Evolutionary conservation across 2,113 vertebrate genomes (phyloP).

Genomic region (Gavia stellata): DNA sequence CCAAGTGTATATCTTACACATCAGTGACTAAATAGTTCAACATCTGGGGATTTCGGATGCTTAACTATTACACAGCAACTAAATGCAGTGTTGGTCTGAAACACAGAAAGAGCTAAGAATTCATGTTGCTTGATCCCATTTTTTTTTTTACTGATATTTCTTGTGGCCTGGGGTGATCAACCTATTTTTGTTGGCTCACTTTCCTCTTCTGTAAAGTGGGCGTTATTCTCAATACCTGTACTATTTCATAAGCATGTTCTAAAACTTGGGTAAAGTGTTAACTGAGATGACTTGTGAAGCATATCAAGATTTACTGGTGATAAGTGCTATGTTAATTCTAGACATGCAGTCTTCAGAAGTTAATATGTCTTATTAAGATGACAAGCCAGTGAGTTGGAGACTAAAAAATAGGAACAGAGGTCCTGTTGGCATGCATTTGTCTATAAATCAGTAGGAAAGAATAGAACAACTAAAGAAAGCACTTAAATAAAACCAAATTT

Average conservation of each 20-base stretch:
- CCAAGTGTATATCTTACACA: background rate
- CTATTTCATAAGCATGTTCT: background rate
- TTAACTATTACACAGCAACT: background rate
- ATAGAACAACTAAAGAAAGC: background rate
- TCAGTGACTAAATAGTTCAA: background rate
- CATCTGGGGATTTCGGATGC: background rate
- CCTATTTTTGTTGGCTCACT: background rate
- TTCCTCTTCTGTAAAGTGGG: background rate
- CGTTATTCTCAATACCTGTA: background rate
- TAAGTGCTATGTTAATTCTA: background rate
- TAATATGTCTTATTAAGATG: background rate
- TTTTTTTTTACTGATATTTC: background rate
- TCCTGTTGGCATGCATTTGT: background rate
- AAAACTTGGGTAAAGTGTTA: background rate
- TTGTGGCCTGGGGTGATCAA: background rate
- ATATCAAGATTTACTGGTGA: background rate
- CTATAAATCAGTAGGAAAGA: background rate
- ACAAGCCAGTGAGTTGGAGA: background rate
- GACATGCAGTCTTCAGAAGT: too few species aligned
- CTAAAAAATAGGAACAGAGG: background rate
- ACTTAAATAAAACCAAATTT: background rate
- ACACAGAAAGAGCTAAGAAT: background rate
- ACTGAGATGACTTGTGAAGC: background rate
- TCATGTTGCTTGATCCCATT: background rate
- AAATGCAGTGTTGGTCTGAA: background rate